phyloP scores from a whole-genome alignment of 2,888 invertebrate genomes.

The Cabera pusaria region DNA sequence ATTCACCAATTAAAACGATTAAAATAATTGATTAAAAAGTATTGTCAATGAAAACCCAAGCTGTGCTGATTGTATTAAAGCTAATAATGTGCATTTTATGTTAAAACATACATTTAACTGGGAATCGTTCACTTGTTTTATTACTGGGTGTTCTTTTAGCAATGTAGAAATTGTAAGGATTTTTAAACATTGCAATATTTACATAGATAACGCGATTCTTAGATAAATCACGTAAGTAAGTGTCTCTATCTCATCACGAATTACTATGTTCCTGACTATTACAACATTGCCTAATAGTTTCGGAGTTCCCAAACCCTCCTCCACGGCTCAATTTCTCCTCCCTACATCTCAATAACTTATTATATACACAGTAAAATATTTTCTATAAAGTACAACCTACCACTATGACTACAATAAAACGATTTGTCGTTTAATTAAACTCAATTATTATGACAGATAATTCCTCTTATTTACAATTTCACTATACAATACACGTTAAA shows the following conservation, averaged over 20 bases:
- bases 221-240: not conserved
- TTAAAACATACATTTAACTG: constrained; percentile 53
- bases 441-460: constrained; percentile 81
- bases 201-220: no score
- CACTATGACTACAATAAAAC: constrained; percentile 79
- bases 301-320: constrained; percentile 23
- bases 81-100: constrained; percentile 72
- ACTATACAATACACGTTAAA: constrained; percentile 77
- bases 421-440: constrained; percentile 79
- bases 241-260: no score
- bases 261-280: no score
- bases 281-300: constrained; percentile 3
- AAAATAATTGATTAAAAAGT: constrained; percentile 24
- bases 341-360: constrained; percentile 55
- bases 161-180: constrained; percentile 3
- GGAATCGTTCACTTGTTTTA: constrained; percentile 38
- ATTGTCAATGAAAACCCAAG: constrained; percentile 47
- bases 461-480: constrained; percentile 81
- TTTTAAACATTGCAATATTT: not conserved
- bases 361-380: constrained; percentile 67
- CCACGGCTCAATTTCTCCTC: constrained; percentile 30
- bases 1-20: constrained; percentile 43
- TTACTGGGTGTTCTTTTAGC: not conserved
- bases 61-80: constrained; percentile 70
- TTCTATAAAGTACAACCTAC: constrained; percentile 74